phyloP scores from a whole-genome alignment of 2,113 vertebrate species.

The Misgurnus anguillicaudatus region DNA sequence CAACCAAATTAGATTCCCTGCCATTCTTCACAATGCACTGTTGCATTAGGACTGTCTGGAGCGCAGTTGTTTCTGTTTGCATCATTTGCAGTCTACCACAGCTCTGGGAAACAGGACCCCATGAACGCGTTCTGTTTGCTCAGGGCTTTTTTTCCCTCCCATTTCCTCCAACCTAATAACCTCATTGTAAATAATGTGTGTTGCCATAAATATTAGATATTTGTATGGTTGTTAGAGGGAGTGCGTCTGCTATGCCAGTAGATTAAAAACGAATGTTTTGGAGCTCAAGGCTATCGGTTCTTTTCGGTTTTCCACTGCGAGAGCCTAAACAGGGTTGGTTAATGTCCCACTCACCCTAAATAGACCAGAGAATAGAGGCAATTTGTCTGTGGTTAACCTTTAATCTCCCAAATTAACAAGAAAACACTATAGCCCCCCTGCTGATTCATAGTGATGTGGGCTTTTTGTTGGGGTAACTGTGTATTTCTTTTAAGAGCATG shows the following conservation, averaged over 20 bases:
- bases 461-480: conserved; percentile 47
- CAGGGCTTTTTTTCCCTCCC: neutral
- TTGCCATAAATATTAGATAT: conserved; percentile 32
- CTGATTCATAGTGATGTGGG: conserved; percentile 52
- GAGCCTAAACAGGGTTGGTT: conserved; percentile 31
- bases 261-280: neutral
- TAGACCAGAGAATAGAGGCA: conserved; percentile 52
- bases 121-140: conserved; percentile 38
- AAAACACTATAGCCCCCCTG: conserved; percentile 48
- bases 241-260: neutral
- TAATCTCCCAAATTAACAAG: conserved; percentile 59
- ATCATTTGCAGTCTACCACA: conserved; percentile 53
- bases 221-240: neutral
- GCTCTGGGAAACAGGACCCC: conserved; percentile 29
- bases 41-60: conserved; percentile 44
- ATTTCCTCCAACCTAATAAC: conserved; percentile 32
- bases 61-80: conserved; percentile 42
- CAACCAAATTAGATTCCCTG: conserved; percentile 48
- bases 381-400: conserved; percentile 57
- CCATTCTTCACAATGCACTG: conserved; percentile 48
- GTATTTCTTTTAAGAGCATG: conserved; percentile 10
- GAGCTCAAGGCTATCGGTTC: neutral
- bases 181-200: conserved; percentile 43
- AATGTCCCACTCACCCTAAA: conserved; percentile 53
- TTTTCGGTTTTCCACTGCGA: conserved; percentile 33